A percentile compares a stretch with the other conserved stretches of the same genome.
phyloP scores from a whole-genome alignment of 2,113 vertebrate genomes.

The Gasterosteus nipponicus region DNA sequence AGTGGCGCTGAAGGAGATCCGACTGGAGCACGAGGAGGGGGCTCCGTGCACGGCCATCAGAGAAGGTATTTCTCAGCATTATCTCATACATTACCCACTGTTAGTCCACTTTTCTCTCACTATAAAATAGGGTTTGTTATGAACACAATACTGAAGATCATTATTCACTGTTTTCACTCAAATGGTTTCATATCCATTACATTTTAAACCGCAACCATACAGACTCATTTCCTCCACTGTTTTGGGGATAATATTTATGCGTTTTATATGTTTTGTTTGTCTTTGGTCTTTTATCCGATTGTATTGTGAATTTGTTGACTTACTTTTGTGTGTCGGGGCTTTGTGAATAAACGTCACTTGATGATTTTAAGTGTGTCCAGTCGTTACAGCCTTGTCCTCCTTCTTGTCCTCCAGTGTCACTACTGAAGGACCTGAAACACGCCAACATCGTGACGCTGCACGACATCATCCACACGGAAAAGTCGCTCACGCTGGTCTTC shows the following conservation, averaged over 20 bases:
- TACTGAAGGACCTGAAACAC: slow-evolving; percentile 97
- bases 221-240: not conserved
- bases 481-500: slow-evolving; percentile 95
- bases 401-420: slow-evolving; percentile 83
- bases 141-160: not conserved
- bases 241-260: not conserved
- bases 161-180: not conserved
- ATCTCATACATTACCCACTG: not conserved
- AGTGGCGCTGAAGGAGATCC: slow-evolving; percentile 95
- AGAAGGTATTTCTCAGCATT: slow-evolving; percentile 85
- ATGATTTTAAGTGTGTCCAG: not conserved
- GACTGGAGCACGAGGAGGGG: slow-evolving; percentile 95
- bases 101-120: not conserved
- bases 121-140: not conserved
- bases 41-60: slow-evolving; percentile 95
- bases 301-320: too few relatives aligned
- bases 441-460: slow-evolving; percentile 97
- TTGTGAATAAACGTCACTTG: not conserved
- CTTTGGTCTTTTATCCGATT: too few relatives aligned
- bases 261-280: too few relatives aligned
- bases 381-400: not conserved
- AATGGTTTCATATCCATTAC: not conserved
- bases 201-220: not conserved
- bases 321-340: not conserved
- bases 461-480: slow-evolving; percentile 96